These are phyloP conservation scores for Cherax quadricarinatus DNA, from an alignment of 1,140 invertebrate genomes.

Conservation along the genomic window DNA sequence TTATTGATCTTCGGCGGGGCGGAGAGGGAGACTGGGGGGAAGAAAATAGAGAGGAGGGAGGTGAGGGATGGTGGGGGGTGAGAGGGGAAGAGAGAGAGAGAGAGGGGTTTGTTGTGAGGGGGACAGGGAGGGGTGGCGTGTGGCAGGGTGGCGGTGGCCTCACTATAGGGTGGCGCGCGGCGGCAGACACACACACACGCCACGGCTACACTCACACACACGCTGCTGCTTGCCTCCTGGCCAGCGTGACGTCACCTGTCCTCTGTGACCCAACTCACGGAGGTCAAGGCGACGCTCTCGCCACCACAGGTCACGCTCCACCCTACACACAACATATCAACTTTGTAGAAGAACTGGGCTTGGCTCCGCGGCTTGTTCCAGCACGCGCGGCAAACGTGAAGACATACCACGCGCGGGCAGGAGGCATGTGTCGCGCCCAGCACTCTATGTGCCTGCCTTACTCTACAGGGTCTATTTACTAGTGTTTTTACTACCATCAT, in stretches of 20 bases:
- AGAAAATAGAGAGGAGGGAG: conserved; percentile 12
- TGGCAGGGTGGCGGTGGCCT: background rate
- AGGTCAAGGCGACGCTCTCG: conserved; percentile 38
- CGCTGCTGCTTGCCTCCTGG: conserved; percentile 26
- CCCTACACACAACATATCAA: conserved; percentile 12
- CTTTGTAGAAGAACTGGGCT: background rate
- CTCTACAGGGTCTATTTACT: background rate
- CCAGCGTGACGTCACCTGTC: conserved; percentile 52
- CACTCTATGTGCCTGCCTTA: background rate
- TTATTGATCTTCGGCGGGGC: conserved; percentile 21
- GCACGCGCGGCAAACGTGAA: conserved; percentile 26
- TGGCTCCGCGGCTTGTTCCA: conserved; percentile 22
- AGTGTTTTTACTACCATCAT: background rate
- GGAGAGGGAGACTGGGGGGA: background rate
- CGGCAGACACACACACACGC: conserved; percentile 46
- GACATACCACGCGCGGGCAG: background rate
- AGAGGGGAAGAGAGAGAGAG: conserved; percentile 9
- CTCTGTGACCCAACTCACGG: conserved; percentile 53
- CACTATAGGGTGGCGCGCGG: conserved; percentile 39
- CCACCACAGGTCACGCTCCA: conserved; percentile 8
- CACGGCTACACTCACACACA: conserved; percentile 35
- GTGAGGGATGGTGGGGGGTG: background rate
- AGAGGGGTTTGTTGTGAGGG: conserved; percentile 21
- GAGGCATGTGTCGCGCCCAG: background rate
- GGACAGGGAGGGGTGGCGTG: conserved; percentile 18